phyloP scores from a whole-genome alignment of 2,797 vertebrate species.

The Oceanodroma leucorhoa region DNA sequence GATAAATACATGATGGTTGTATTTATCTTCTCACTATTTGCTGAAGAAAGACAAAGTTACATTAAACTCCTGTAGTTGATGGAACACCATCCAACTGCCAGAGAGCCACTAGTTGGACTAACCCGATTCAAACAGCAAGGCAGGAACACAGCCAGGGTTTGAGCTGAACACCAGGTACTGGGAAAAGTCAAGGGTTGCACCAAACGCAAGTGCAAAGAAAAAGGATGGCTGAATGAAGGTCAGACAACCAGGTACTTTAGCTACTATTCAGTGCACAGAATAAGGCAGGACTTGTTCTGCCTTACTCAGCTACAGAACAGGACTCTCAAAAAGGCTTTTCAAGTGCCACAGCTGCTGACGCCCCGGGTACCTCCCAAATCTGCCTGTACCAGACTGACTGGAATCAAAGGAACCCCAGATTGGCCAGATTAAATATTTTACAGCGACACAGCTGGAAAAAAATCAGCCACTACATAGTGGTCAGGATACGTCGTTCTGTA shows the following conservation, averaged over 20 bases:
- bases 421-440: background rate
- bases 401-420: background rate
- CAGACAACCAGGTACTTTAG: background rate
- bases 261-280: background rate
- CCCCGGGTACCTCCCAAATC: background rate
- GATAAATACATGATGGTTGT: background rate
- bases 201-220: background rate
- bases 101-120: background rate
- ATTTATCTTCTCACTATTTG: background rate
- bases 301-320: background rate
- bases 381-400: background rate
- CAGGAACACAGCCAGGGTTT: background rate
- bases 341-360: background rate
- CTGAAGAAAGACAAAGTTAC: background rate
- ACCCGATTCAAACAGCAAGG: fast-evolving
- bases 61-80: too few relatives aligned
- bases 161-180: background rate
- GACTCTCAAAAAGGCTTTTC: background rate
- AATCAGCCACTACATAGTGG: background rate
- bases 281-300: background rate
- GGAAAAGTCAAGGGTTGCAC: background rate
- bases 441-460: background rate
- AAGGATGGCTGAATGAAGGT: background rate
- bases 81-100: background rate
- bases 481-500: background rate